Percentiles rank a stretch among this genome's conserved stretches.
Conservation (phyloP, 2,113 vertebrate genomes). For the Seriola dumerili region DNA sequence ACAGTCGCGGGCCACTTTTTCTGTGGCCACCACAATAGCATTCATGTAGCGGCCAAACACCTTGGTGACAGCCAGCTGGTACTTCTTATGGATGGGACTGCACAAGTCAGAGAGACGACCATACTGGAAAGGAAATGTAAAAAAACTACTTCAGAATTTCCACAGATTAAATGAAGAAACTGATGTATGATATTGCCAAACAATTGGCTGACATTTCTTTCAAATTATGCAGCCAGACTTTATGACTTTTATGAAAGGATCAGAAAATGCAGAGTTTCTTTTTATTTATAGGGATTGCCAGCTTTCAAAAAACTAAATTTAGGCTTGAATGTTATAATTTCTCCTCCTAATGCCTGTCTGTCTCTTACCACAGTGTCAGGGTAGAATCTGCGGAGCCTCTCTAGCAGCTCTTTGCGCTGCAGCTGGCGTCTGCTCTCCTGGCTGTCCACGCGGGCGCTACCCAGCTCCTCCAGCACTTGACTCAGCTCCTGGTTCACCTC, state of each 20-base stretch:
- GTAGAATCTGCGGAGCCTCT: conserved; percentile 88
- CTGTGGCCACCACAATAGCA: conserved; percentile 91
- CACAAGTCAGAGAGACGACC: conserved; percentile 93
- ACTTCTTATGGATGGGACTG: conserved; percentile 96
- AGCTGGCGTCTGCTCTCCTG: conserved; percentile 89
- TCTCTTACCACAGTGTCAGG: conserved; percentile 90
- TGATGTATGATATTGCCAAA: neutral
- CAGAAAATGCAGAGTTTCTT: too few species aligned
- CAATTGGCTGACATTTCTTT: too few species aligned
- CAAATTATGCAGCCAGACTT: neutral
- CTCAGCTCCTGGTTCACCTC: conserved; percentile 89
- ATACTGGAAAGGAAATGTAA: conserved; percentile 81
- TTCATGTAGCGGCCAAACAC: conserved; percentile 91
- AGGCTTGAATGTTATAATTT: neutral
- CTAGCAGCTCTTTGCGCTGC: conserved; percentile 89
- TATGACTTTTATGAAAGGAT: too few species aligned
- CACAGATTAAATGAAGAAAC: neutral
- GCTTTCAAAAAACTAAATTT: neutral
- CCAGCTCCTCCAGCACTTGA: conserved; percentile 85
- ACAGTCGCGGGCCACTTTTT: conserved; percentile 91
- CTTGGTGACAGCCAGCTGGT: conserved; percentile 95
- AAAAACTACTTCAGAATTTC: conserved; percentile 2
- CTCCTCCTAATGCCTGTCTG: neutral
- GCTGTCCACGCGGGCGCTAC: conserved; percentile 88
- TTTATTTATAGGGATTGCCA: conserved; percentile 1